Conservation (phyloP, 1,140 invertebrate genomes). For the Globodera rostochiensis region DNA sequence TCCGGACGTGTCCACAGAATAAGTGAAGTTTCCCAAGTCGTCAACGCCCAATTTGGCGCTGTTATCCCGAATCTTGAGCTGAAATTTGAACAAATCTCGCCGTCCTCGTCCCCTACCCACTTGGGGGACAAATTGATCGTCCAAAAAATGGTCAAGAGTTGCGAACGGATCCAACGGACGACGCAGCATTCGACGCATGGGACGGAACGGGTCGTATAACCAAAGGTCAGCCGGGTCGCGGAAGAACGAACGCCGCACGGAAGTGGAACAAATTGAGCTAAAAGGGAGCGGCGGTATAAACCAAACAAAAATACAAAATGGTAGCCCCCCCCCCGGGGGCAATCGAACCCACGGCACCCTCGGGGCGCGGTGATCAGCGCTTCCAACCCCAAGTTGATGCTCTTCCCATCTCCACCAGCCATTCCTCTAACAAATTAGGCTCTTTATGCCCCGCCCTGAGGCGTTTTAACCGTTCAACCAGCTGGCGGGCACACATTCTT, state of each 20-base stretch:
- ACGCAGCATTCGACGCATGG: background rate
- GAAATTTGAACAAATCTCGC: background rate
- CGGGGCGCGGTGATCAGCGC: too few relatives aligned
- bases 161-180: background rate
- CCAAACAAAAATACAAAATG: background rate
- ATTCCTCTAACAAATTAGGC: too few relatives aligned
- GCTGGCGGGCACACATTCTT: too few relatives aligned
- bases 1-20: constrained; percentile 17
- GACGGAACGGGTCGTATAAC: constrained; percentile 8
- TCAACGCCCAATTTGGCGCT: constrained; percentile 10
- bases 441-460: too few relatives aligned
- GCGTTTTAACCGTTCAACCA: too few relatives aligned
- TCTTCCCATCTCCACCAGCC: too few relatives aligned
- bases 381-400: too few relatives aligned
- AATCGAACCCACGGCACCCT: too few relatives aligned
- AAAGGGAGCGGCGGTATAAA: background rate
- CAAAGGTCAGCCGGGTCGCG: background rate
- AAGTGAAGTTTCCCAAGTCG: constrained; percentile 1
- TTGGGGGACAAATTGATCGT: background rate
- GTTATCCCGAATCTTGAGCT: constrained; percentile 7
- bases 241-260: background rate
- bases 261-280: background rate
- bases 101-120: background rate
- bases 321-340: too few relatives aligned
- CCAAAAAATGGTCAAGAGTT: background rate